phyloP scores from a whole-genome alignment of 2,113 vertebrate species.

The Polyodon spathula region DNA sequence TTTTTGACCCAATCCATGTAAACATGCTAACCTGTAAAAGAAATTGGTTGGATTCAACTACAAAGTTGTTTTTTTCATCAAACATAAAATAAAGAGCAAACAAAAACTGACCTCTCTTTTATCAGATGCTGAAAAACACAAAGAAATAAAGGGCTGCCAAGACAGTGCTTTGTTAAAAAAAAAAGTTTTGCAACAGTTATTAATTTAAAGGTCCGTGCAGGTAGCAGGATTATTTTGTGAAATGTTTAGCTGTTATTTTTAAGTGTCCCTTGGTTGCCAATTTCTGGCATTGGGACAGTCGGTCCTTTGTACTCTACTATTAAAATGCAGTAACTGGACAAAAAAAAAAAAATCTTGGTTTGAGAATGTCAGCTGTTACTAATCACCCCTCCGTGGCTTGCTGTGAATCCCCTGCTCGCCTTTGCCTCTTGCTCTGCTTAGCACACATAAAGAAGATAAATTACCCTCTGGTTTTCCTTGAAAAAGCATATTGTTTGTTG shows the following conservation, averaged over 20 bases:
- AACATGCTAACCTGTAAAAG: too few relatives aligned
- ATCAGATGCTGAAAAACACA: too few relatives aligned
- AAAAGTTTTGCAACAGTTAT: conserved; percentile 27
- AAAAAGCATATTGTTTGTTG: conserved; percentile 64
- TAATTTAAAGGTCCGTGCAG: conserved; percentile 26
- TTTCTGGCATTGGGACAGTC: conserved; percentile 64
- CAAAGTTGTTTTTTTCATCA: too few relatives aligned
- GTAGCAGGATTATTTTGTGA: conserved; percentile 41
- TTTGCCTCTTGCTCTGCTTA: conserved; percentile 68
- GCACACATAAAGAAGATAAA: conserved; percentile 70
- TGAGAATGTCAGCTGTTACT: conserved; percentile 68
- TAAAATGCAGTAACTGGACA: conserved; percentile 54
- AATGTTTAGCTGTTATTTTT: conserved; percentile 43
- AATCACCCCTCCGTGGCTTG: conserved; percentile 63
- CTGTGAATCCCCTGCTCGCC: conserved; percentile 46
- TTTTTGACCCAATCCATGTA: too few relatives aligned
- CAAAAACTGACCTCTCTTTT: too few relatives aligned
- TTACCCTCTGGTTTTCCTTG: conserved; percentile 56
- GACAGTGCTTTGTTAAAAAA: neutral
- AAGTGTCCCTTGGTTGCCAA: conserved; percentile 46
- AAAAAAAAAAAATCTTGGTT: conserved; percentile 57
- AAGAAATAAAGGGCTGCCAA: too few relatives aligned
- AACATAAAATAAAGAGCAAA: too few relatives aligned
- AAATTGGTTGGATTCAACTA: too few relatives aligned
- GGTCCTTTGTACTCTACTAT: conserved; percentile 58